Evolutionary conservation across 2,888 invertebrate genomes (phyloP).

Genomic region (Drosophila sordidula): DNA sequence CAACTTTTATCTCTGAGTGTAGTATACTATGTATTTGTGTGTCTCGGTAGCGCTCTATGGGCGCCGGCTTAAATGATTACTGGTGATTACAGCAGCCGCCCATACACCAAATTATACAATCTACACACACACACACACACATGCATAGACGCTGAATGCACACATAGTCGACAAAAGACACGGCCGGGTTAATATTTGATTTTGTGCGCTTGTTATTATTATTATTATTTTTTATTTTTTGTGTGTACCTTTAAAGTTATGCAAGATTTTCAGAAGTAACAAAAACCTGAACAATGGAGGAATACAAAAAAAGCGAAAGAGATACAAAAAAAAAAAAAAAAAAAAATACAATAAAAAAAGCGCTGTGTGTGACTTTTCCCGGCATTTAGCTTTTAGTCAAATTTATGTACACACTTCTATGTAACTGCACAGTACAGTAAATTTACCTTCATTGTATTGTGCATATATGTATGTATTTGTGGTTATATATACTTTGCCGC

Average conservation of each 20-base stretch:
- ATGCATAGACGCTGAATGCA: background rate
- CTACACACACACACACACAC: slow-evolving; percentile 9
- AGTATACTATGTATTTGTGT: background rate
- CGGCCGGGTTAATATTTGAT: slow-evolving; percentile 33
- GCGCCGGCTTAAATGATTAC: slow-evolving; percentile 48
- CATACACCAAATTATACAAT: slow-evolving; percentile 18
- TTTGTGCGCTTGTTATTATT: slow-evolving; percentile 20
- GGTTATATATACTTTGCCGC: slow-evolving; percentile 9
- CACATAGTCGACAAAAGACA: slow-evolving; percentile 14
- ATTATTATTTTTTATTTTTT: slow-evolving; percentile 15
- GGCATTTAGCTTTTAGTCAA: slow-evolving; percentile 54
- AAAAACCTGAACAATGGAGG: slow-evolving; percentile 49
- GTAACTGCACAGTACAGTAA: slow-evolving; percentile 13
- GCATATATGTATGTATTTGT: background rate
- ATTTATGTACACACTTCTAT: slow-evolving; percentile 39
- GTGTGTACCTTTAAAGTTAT: slow-evolving; percentile 38
- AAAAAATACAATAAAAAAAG: background rate
- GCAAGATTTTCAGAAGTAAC: slow-evolving; percentile 56
- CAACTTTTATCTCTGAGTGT: background rate
- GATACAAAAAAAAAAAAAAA: background rate
- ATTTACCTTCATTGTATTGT: background rate
- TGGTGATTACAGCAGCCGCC: slow-evolving; percentile 50
- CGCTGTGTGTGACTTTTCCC: slow-evolving; percentile 61
- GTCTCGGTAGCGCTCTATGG: slow-evolving; percentile 8
- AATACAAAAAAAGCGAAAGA: slow-evolving; percentile 13